Percentiles rank a stretch among this genome's conserved stretches.
These are phyloP conservation scores for Apis florea DNA, from an alignment of 1,140 invertebrate species.

Conservation along the genomic window DNA sequence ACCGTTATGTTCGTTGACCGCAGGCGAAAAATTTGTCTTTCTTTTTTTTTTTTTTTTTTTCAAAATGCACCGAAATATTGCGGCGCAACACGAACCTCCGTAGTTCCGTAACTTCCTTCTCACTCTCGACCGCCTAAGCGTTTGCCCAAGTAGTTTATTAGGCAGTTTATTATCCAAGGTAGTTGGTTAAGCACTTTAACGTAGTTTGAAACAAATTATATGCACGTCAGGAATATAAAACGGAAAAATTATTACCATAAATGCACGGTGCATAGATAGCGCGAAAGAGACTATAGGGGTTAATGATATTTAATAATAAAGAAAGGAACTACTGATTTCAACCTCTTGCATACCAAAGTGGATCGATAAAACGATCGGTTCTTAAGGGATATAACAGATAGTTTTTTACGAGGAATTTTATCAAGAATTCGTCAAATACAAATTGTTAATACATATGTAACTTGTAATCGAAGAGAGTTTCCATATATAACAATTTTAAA, in stretches of 20 bases:
- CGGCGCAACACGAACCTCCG: neutral
- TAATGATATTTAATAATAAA: neutral
- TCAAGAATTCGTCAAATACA: too few species aligned
- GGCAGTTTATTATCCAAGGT: neutral
- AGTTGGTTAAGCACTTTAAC: slow-evolving; percentile 1
- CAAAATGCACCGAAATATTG: neutral
- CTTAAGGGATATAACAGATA: too few species aligned
- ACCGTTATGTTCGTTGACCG: too few species aligned
- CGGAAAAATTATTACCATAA: neutral
- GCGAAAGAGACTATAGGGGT: neutral
- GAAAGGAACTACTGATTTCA: neutral
- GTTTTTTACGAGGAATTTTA: neutral
- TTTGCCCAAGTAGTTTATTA: neutral
- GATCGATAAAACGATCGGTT: too few species aligned
- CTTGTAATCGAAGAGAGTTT: too few species aligned
- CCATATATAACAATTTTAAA: too few species aligned
- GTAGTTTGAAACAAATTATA: neutral
- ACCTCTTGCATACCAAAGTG: too few species aligned
- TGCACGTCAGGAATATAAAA: neutral
- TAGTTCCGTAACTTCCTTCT: neutral
- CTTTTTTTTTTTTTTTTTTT: neutral
- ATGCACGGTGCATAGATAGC: neutral
- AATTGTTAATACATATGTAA: too few species aligned
- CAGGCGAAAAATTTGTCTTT: too few species aligned
- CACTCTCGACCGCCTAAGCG: neutral